Percentiles rank a stretch among this genome's conserved stretches.
Conservation (phyloP, 2,113 vertebrate species). For the Sorex araneus region DNA sequence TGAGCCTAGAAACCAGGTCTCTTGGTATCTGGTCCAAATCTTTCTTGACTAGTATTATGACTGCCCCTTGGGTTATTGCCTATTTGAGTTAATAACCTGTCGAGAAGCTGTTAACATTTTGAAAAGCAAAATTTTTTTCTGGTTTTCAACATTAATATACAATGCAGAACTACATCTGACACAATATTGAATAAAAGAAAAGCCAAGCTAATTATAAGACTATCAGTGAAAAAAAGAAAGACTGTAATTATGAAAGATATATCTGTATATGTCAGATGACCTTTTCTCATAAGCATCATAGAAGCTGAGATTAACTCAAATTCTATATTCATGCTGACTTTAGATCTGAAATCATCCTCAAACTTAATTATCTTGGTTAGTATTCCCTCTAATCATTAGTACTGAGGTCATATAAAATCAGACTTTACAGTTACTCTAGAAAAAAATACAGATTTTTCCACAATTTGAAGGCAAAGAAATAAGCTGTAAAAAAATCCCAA, state of each 20-base stretch:
- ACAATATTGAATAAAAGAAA: constrained; percentile 37
- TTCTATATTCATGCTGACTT: constrained; percentile 22
- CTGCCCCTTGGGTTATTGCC: background rate
- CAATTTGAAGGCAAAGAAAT: background rate
- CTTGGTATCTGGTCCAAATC: background rate
- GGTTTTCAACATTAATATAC: constrained; percentile 1
- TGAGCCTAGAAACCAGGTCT: background rate
- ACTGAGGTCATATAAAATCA: constrained; percentile 46
- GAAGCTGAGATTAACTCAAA: background rate
- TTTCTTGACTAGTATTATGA: background rate
- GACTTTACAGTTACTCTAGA: constrained; percentile 48
- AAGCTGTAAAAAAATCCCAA: constrained; percentile 39
- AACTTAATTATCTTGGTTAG: constrained; percentile 57
- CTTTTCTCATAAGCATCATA: constrained; percentile 41
- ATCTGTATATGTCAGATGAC: constrained; percentile 31
- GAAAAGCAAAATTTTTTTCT: background rate
- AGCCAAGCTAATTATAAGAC: constrained; percentile 50
- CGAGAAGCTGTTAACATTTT: background rate
- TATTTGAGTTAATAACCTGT: constrained; percentile 2
- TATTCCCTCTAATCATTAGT: constrained; percentile 32
- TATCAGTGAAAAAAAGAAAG: constrained; percentile 52
- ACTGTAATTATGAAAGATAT: constrained; percentile 12
- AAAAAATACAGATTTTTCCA: constrained; percentile 40
- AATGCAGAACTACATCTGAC: background rate
- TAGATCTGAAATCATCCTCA: constrained; percentile 48